These are phyloP conservation scores for Malacoraja senta DNA, from an alignment of 2,797 vertebrate genomes.

Conservation along the genomic window DNA sequence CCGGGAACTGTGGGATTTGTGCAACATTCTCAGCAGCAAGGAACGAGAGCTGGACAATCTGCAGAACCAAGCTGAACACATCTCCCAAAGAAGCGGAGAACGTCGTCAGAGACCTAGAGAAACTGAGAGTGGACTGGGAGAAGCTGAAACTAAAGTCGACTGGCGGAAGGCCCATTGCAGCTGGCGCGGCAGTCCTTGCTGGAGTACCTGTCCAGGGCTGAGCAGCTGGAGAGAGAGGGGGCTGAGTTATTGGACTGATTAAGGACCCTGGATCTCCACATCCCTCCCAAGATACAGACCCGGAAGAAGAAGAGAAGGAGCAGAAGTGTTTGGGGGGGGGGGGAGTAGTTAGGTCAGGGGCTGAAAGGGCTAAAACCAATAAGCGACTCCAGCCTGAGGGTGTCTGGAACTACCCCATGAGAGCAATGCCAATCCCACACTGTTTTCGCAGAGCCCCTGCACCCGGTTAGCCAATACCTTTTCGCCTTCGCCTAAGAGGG, in stretches of 20 bases:
- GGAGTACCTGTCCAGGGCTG: constrained; percentile 59
- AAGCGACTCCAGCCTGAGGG: too few relatives aligned
- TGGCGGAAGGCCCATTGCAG: constrained; percentile 60
- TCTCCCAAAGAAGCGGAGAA: constrained; percentile 73
- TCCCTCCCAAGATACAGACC: too few relatives aligned
- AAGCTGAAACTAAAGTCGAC: constrained; percentile 59
- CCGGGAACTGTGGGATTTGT: constrained; percentile 44
- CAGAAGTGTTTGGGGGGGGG: too few relatives aligned
- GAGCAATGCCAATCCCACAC: too few relatives aligned
- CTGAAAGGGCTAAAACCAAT: too few relatives aligned
- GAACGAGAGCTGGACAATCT: constrained; percentile 65
- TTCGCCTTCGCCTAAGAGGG: too few relatives aligned
- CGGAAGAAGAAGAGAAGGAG: too few relatives aligned
- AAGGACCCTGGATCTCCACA: constrained; percentile 56
- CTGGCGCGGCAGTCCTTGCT: constrained; percentile 58
- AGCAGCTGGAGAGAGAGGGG: constrained; percentile 63
- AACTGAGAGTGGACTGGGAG: constrained; percentile 67
- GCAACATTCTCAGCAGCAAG: constrained; percentile 59
- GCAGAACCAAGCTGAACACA: constrained; percentile 65
- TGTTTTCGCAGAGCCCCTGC: too few relatives aligned
- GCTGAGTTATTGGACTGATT: constrained; percentile 58
- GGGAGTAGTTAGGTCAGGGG: too few relatives aligned
- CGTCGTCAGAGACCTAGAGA: constrained; percentile 67
- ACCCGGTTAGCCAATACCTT: too few relatives aligned
- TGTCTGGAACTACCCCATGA: too few relatives aligned